Conservation (phyloP, 2,888 invertebrate species). For the Sesia bembeciformis region DNA sequence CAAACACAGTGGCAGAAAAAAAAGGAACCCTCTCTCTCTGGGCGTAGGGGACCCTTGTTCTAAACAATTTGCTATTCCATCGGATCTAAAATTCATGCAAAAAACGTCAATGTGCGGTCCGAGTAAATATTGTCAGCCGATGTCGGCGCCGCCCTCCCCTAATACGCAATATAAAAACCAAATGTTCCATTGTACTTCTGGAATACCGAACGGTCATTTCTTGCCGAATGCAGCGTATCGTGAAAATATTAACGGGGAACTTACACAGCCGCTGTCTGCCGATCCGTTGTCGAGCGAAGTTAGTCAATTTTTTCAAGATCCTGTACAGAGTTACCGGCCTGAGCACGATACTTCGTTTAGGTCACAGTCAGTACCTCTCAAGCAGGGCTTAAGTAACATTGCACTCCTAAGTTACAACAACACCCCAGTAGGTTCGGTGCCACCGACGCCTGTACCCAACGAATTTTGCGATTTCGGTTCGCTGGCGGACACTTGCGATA, state of each 20-base stretch:
- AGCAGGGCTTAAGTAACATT: slow-evolving; percentile 67
- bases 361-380: slow-evolving; percentile 87
- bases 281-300: slow-evolving; percentile 75
- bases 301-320: slow-evolving; percentile 75
- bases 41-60: slow-evolving; percentile 41
- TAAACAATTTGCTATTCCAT: slow-evolving; percentile 59
- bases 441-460: slow-evolving; percentile 80
- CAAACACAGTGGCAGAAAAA: slow-evolving; percentile 49
- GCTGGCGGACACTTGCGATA: slow-evolving; percentile 73
- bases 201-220: slow-evolving; percentile 54
- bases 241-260: slow-evolving; percentile 58
- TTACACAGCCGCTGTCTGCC: slow-evolving; percentile 50
- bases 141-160: slow-evolving; percentile 83
- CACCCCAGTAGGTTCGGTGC: slow-evolving; percentile 78
- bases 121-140: slow-evolving; percentile 62
- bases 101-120: slow-evolving; percentile 39
- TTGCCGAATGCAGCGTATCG: slow-evolving; percentile 54
- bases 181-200: slow-evolving; percentile 55
- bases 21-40: slow-evolving; percentile 46
- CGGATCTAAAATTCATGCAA: slow-evolving; percentile 54
- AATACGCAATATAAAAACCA: slow-evolving; percentile 70
- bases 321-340: slow-evolving; percentile 48
- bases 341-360: slow-evolving; percentile 65
- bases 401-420: slow-evolving; percentile 57
- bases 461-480: slow-evolving; percentile 83